Conservation (phyloP, 2,797 vertebrate genomes). For the Atherinosoma microstoma region DNA sequence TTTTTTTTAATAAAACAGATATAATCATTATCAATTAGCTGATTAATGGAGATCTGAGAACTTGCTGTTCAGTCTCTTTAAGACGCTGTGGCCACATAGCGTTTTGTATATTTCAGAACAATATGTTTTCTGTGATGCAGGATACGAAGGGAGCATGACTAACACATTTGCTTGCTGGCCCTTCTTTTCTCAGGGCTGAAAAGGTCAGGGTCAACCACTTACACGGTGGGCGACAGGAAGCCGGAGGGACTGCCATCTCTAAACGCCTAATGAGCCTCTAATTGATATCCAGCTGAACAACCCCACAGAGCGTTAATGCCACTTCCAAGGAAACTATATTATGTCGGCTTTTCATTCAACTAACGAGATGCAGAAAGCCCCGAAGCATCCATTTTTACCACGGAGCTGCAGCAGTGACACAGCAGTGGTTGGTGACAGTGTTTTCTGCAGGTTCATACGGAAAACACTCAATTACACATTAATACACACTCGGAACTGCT, state of each 20-base stretch:
- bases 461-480: slow-evolving; percentile 14
- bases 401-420: slow-evolving; percentile 28
- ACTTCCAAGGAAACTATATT: slow-evolving; percentile 54
- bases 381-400: slow-evolving; percentile 63
- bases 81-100: not conserved
- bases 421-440: slow-evolving; percentile 20
- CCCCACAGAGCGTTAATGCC: slow-evolving; percentile 65
- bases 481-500: not conserved
- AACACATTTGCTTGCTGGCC: slow-evolving; percentile 18
- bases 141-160: slow-evolving; percentile 17
- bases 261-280: slow-evolving; percentile 76
- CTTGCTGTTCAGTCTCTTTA: not conserved
- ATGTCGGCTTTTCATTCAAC: slow-evolving; percentile 51
- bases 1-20: not conserved
- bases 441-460: slow-evolving; percentile 11
- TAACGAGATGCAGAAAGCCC: slow-evolving; percentile 48
- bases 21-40: not conserved
- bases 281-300: slow-evolving; percentile 79
- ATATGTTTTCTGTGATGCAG: slow-evolving; percentile 6
- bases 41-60: slow-evolving; percentile 1
- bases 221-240: slow-evolving; percentile 68
- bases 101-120: slow-evolving; percentile 2
- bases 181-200: slow-evolving; percentile 8
- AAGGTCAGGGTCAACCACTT: slow-evolving; percentile 70
- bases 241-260: slow-evolving; percentile 55